Conservation (phyloP, 2,888 invertebrate genomes). For the Zygothrica quintamaculata region DNA sequence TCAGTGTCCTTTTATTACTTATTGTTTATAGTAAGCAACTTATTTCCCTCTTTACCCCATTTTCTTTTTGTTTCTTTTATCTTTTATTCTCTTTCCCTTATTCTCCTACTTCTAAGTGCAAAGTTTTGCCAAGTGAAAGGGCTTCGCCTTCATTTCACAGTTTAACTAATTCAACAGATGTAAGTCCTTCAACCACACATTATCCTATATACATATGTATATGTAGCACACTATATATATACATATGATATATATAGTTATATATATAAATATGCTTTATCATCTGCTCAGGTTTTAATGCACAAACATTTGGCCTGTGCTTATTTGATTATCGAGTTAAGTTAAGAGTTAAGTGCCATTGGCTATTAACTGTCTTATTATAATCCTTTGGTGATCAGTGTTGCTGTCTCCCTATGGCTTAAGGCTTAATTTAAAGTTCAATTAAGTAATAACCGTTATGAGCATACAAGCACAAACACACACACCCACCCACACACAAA, state of each 20-base stretch:
- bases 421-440: constrained; percentile 57
- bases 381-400: constrained; percentile 32
- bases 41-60: constrained; percentile 10
- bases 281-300: constrained; percentile 6
- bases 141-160: constrained; percentile 80
- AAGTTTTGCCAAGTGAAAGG: constrained; percentile 79
- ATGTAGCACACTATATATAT: neutral
- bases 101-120: constrained; percentile 61
- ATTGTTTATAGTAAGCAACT: neutral
- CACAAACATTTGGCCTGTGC: constrained; percentile 4
- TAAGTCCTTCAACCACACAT: constrained; percentile 66
- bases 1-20: neutral
- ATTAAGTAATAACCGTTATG: constrained; percentile 69
- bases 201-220: constrained; percentile 14
- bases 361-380: constrained; percentile 44
- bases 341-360: constrained; percentile 44
- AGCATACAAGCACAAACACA: constrained; percentile 28
- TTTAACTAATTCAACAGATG: constrained; percentile 78
- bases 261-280: constrained; percentile 1
- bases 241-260: neutral
- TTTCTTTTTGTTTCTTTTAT: constrained; percentile 13
- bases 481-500: constrained; percentile 9
- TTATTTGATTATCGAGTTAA: constrained; percentile 1
- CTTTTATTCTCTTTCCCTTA: constrained; percentile 6
- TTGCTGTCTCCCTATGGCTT: constrained; percentile 26